Evolutionary conservation across 2,113 vertebrate genomes (phyloP).

Genomic region (Hemichromis elongatus): DNA sequence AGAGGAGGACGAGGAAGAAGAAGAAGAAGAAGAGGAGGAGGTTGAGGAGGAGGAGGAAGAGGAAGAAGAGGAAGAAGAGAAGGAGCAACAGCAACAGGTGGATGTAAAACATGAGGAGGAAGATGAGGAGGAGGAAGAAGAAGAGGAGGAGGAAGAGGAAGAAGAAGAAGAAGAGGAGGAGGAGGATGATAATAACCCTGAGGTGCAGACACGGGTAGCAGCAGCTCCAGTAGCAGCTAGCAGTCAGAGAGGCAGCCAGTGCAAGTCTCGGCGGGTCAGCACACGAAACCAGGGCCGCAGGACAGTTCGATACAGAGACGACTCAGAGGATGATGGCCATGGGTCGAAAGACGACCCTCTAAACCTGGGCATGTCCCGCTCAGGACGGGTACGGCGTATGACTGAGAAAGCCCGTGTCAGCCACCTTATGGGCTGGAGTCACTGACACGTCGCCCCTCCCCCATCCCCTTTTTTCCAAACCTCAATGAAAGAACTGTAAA

Average conservation of each 20-base stretch:
- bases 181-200: slow-evolving; percentile 46
- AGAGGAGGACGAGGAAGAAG: slow-evolving; percentile 65
- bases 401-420: slow-evolving; percentile 98
- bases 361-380: slow-evolving; percentile 94
- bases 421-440: slow-evolving; percentile 99
- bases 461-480: background rate
- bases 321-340: slow-evolving; percentile 87
- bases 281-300: slow-evolving; percentile 95
- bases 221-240: slow-evolving; percentile 3
- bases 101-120: slow-evolving; percentile 49
- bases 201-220: slow-evolving; percentile 27
- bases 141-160: slow-evolving; percentile 61
- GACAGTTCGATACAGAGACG: slow-evolving; percentile 91
- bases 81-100: slow-evolving; percentile 54
- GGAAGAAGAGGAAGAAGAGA: slow-evolving; percentile 58
- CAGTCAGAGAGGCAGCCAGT: slow-evolving; percentile 49
- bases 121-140: slow-evolving; percentile 54
- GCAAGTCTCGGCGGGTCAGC: slow-evolving; percentile 82
- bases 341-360: slow-evolving; percentile 87
- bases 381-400: slow-evolving; percentile 95
- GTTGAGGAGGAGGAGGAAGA: slow-evolving; percentile 55
- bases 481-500: slow-evolving; percentile 24
- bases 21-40: slow-evolving; percentile 68
- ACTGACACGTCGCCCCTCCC: slow-evolving; percentile 69
- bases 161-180: slow-evolving; percentile 22